phyloP scores from a whole-genome alignment of 2,113 vertebrate genomes.

The Varanus salvator region DNA sequence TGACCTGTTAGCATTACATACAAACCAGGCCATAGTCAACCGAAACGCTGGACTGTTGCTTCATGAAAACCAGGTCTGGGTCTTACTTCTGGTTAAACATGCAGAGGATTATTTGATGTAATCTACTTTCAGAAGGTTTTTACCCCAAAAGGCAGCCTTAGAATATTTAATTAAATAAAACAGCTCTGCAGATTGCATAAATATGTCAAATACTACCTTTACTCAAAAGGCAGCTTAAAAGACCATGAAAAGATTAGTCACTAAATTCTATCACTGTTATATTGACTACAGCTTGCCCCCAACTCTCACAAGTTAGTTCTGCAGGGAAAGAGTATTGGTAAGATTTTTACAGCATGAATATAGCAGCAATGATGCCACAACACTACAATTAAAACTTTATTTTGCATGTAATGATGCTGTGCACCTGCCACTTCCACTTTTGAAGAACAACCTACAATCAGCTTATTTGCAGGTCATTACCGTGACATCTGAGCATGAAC shows the following conservation, averaged over 20 bases:
- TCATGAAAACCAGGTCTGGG: background rate
- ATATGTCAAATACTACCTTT: background rate
- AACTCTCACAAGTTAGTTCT: background rate
- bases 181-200: background rate
- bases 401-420: no score
- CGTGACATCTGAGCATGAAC: no score
- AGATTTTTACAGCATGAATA: background rate
- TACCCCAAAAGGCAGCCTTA: background rate
- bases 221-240: background rate
- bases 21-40: no score
- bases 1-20: no score
- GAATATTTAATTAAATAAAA: background rate
- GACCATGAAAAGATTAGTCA: background rate
- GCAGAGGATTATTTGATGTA: background rate
- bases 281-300: no score
- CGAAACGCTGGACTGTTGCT: no score
- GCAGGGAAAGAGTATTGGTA: background rate
- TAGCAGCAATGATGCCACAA: background rate
- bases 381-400: no score
- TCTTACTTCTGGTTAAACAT: background rate
- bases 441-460: no score
- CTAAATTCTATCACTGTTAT: background rate
- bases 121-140: background rate
- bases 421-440: no score
- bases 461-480: no score